phyloP scores from a whole-genome alignment of 37 sponge, comb jelly and placozoan species.

The Oscarella lobularis region DNA sequence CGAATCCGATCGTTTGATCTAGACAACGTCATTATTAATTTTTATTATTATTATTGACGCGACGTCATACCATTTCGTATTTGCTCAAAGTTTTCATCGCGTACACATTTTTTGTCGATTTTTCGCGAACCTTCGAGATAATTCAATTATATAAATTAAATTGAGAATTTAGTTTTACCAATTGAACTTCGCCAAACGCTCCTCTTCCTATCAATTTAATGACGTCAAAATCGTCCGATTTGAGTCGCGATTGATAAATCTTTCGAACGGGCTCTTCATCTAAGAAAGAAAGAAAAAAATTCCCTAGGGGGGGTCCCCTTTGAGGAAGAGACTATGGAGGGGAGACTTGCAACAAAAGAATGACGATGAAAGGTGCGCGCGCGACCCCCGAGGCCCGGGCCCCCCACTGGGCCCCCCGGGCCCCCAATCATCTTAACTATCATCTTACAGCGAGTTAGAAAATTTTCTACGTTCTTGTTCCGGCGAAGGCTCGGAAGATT shows the following conservation, averaged over 20 bases:
- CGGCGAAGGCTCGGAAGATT: constrained; percentile 43
- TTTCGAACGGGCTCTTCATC: constrained; percentile 43
- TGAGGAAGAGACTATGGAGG: constrained; percentile 15
- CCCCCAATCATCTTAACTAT: too few relatives aligned
- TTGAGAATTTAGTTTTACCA: constrained; percentile 35
- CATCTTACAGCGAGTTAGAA: constrained; percentile 82
- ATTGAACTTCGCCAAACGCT: constrained; percentile 95
- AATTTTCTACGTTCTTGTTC: constrained; percentile 84
- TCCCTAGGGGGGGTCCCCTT: constrained; percentile 7
- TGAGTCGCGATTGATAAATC: constrained; percentile 28
- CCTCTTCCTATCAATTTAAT: constrained; percentile 91
- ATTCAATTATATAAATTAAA: background rate
- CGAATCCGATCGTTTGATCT: constrained; percentile 92
- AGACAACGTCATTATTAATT: background rate
- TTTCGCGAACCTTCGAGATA: constrained; percentile 59
- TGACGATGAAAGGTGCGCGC: background rate
- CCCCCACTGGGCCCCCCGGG: too few relatives aligned
- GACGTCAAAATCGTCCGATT: constrained; percentile 48
- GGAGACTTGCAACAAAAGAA: constrained; percentile 22
- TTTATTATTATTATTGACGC: background rate
- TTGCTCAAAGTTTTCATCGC: constrained; percentile 97
- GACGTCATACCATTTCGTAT: constrained; percentile 78
- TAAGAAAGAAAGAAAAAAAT: constrained; percentile 6
- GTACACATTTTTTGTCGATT: constrained; percentile 59
- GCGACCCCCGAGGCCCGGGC: constrained; percentile 25